Base-by-base conservation (phyloP, 2,113 vertebrate species). In the Prunella himalayana region DNA sequence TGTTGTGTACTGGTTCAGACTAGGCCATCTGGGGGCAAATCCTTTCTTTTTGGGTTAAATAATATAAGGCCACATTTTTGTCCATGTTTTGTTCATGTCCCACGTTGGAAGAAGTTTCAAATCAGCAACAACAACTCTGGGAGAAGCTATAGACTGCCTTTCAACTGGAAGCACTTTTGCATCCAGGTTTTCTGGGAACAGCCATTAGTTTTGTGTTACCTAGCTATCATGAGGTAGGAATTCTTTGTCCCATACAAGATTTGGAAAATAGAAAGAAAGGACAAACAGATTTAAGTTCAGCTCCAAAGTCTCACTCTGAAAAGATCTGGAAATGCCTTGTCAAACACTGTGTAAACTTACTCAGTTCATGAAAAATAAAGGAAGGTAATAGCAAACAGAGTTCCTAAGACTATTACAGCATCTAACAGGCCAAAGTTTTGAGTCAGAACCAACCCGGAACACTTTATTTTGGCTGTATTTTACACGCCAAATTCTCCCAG, bases 1-100 rank as follows among this genome's bases (percentile, higher is more conserved):
- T 30, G 1, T 1, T 0, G 0, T 3, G 4, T 47, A 28, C 18
- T 1, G 0, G 5, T 31, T 72, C 28, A 7, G 6, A 66, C 21
- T 23, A 23, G 21, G 18, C 11, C 41, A 54, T 22, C 7, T 70
- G 3, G 20, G 8, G 23, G 18, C 1, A 22, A 9, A 15, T 41
- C 3, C 15, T 24, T 27, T 31, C 33, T 82, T 90, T 86, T 61
- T 5, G 59, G 11, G 54, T 87, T 89, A 54, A 79, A 56, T 49
- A 45, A 57, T n/a, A 15, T 35, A 93, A 94, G 59, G 71, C 84
- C 75, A 77, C 63, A 11, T 45, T 89, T 92, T 76, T 87, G 69
- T 63, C 54, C 11, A 5, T 3, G 2, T 85, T 94, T 89, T 73
- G 10, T 41, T 82, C 20, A 50, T n/a, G 39, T 47, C 44, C 39